Percentiles rank a stretch among this genome's conserved stretches.
These are phyloP conservation scores for Drosophila bocqueti DNA, from an alignment of 1,140 invertebrate genomes.

Conservation along the genomic window DNA sequence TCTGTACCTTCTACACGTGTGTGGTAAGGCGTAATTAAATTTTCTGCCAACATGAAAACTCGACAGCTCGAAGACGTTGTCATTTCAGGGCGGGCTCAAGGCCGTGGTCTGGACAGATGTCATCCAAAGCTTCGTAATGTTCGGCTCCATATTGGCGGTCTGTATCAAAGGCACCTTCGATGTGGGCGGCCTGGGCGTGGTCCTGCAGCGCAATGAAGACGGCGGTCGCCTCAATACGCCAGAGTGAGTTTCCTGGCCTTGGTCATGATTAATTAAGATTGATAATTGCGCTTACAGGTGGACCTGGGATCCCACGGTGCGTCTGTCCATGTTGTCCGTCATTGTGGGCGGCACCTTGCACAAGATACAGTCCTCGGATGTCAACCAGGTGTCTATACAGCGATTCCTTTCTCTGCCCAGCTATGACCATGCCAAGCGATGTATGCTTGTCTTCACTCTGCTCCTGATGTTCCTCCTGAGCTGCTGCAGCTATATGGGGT, in stretches of 20 bases:
- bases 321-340: constrained; percentile 92
- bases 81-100: constrained; percentile 93
- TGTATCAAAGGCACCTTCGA: constrained; percentile 92
- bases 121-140: constrained; percentile 94
- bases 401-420: constrained; percentile 88
- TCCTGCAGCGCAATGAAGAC: constrained; percentile 90
- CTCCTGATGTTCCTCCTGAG: constrained; percentile 88
- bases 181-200: constrained; percentile 91
- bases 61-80: neutral
- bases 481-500: constrained; percentile 90
- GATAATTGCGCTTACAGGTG: constrained; percentile 86
- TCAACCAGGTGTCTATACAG: constrained; percentile 94
- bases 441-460: constrained; percentile 87
- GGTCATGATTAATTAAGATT: constrained; percentile 9
- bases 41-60: neutral
- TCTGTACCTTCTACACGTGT: constrained; percentile 96
- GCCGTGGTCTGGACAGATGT: constrained; percentile 97
- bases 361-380: constrained; percentile 93
- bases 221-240: constrained; percentile 91
- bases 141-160: constrained; percentile 92
- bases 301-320: constrained; percentile 89
- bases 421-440: constrained; percentile 75
- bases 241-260: constrained; percentile 86
- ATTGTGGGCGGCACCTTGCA: constrained; percentile 93
- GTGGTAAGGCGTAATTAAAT: constrained; percentile 88